These are phyloP conservation scores for Denticeps clupeoides DNA, from an alignment of 2,797 vertebrate species.

Conservation along the genomic window DNA sequence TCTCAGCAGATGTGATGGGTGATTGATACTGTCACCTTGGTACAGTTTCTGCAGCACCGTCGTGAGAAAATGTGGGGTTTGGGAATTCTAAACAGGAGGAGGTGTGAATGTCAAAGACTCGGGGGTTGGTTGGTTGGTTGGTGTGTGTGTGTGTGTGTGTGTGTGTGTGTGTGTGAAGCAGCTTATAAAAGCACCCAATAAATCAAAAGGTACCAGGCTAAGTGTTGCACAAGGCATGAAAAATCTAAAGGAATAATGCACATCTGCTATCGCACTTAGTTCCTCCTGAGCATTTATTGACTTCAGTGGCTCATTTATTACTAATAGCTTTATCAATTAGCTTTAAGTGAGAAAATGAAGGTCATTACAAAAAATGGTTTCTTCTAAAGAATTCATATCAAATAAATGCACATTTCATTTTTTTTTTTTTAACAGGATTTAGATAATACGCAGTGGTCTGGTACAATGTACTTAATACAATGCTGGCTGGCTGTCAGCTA, in stretches of 20 bases:
- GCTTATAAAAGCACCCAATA: constrained; percentile 36
- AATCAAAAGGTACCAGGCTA: constrained; percentile 50
- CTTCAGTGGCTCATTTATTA: constrained; percentile 34
- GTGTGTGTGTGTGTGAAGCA: constrained; percentile 23
- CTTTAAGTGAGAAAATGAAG: background rate
- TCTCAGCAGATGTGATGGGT: constrained; percentile 40
- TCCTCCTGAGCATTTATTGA: constrained; percentile 42
- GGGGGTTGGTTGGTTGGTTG: too few relatives aligned
- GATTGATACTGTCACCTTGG: constrained; percentile 55
- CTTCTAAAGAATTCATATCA: too few relatives aligned
- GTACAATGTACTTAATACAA: too few relatives aligned
- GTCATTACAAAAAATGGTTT: too few relatives aligned
- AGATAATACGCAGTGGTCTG: too few relatives aligned
- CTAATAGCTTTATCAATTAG: constrained; percentile 4
- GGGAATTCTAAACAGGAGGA: constrained; percentile 53
- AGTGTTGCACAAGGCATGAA: constrained; percentile 45
- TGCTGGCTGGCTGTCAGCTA: too few relatives aligned
- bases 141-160: constrained; percentile 27
- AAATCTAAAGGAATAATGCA: constrained; percentile 41
- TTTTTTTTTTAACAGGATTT: too few relatives aligned
- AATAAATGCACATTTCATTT: too few relatives aligned
- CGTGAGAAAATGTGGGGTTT: constrained; percentile 44
- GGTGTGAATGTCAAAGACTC: constrained; percentile 16
- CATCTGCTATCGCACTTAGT: constrained; percentile 49
- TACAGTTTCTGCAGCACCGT: constrained; percentile 34